These are phyloP conservation scores for Lutjanus argentimaculatus DNA, from an alignment of 2,797 vertebrate species.

Conservation along the genomic window DNA sequence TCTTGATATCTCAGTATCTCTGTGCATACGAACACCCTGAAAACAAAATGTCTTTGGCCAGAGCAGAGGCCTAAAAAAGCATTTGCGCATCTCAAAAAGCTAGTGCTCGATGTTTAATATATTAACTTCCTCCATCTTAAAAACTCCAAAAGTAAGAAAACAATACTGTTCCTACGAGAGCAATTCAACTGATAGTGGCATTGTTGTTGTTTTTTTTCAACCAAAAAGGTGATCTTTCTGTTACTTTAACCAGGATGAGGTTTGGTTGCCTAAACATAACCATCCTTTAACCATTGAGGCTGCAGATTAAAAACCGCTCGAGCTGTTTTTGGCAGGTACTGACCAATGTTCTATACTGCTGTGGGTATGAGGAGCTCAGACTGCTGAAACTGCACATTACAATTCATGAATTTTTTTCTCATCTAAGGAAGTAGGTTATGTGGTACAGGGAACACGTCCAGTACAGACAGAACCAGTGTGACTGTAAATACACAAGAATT, in stretches of 20 bases:
- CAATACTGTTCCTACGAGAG: not conserved
- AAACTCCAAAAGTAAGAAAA: not conserved
- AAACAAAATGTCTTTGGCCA: no score
- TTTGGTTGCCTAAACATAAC: not conserved
- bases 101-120: not conserved
- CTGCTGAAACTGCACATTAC: not conserved
- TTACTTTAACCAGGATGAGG: no score
- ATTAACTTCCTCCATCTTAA: not conserved
- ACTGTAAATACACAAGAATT: conserved; percentile 5
- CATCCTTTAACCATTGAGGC: not conserved
- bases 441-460: conserved; percentile 24
- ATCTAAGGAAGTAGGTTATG: conserved; percentile 22
- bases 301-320: not conserved
- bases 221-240: no score
- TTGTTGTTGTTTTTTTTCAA: not conserved
- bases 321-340: not conserved
- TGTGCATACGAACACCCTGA: no score
- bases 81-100: not conserved
- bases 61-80: no score
- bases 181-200: not conserved
- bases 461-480: not conserved
- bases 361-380: not conserved
- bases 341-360: not conserved
- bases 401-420: not conserved
- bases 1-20: no score